These are phyloP conservation scores for Cosmia trapezina DNA, from an alignment of 2,888 invertebrate species.

Conservation along the genomic window DNA sequence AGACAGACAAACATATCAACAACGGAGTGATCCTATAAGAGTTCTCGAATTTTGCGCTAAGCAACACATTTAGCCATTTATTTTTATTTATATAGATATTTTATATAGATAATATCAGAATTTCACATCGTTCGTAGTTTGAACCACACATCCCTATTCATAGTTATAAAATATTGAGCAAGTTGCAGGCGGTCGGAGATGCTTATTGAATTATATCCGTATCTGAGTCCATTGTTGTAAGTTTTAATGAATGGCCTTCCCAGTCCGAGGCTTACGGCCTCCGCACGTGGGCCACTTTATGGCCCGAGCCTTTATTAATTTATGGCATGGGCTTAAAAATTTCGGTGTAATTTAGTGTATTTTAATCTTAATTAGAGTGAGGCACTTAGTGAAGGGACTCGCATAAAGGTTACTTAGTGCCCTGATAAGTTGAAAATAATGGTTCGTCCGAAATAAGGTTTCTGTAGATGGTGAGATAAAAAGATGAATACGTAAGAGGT, in stretches of 20 bases:
- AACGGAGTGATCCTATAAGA: no score
- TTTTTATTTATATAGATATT: neutral
- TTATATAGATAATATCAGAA: slow-evolving; percentile 2
- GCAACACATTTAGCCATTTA: no score
- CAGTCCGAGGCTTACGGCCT: slow-evolving; percentile 60
- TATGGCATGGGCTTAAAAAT: slow-evolving; percentile 66
- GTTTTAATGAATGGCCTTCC: slow-evolving; percentile 84
- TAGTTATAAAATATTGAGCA: slow-evolving; percentile 64
- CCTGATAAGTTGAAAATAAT: slow-evolving; percentile 52
- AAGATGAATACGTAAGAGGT: slow-evolving; percentile 47
- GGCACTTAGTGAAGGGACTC: slow-evolving; percentile 45
- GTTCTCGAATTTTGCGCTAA: no score
- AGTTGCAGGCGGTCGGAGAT: slow-evolving; percentile 61
- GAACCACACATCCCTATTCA: slow-evolving; percentile 52
- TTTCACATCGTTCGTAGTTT: slow-evolving; percentile 33
- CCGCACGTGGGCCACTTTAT: slow-evolving; percentile 71
- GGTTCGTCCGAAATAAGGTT: slow-evolving; percentile 46
- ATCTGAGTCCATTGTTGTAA: slow-evolving; percentile 81
- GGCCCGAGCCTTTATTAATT: slow-evolving; percentile 66
- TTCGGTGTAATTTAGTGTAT: slow-evolving; percentile 68
- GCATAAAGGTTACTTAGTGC: slow-evolving; percentile 44
- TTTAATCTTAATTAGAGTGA: slow-evolving; percentile 69
- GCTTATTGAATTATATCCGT: slow-evolving; percentile 88
- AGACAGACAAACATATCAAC: no score
- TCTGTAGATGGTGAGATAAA: slow-evolving; percentile 46